Base-by-base conservation (phyloP, 2,888 invertebrate species). In the Aquatica leii region DNA sequence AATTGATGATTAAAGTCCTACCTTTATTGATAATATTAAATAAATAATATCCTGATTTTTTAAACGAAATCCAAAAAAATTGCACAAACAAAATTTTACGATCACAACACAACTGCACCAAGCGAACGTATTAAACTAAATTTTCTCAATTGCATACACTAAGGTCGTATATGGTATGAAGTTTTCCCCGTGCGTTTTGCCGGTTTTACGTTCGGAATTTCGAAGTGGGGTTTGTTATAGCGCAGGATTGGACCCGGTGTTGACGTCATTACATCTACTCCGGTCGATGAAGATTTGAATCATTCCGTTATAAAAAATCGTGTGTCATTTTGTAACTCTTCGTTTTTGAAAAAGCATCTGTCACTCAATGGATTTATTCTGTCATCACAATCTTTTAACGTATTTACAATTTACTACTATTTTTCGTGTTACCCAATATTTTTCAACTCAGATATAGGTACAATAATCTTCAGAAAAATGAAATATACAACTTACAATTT, bases 101-200 rank as follows among this genome's bases (percentile, higher is more conserved):
- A 43, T 24, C 56, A 56, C 56, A 15, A 15, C 59, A 53, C 55
- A 18, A 14, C 9, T 34, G 37, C 55, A 31, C n/a, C 24, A 46
- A 52, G 15, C 50, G 57, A 50, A 43, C 59, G 34, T 34, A 35
- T 35, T 1, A 6, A 11, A 14, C 15, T 17, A 15, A 17, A n/a
- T 8, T 43, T 55, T 51, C 34, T 24, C 17, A 60, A 4, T 24
- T 4, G 41, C 17, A 35, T 24, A 24, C 43, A 17, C 54, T 12
- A 56, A 56, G 18, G 59, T 31, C 18, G 41, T 53, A 35, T 24
- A 37, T 53, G 54, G 43, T 57, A 71, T 71, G 70, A 66, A 69
- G 70, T 55, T 63, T 24, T 64, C 67, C 67, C 68, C 65, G 66
- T 66, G 60, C 62, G 62, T 69, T 71, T 70, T 69, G 70, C 71